Evolutionary conservation across 2,113 vertebrate genomes (phyloP).

Genomic region (Cynoglossus semilaevis): DNA sequence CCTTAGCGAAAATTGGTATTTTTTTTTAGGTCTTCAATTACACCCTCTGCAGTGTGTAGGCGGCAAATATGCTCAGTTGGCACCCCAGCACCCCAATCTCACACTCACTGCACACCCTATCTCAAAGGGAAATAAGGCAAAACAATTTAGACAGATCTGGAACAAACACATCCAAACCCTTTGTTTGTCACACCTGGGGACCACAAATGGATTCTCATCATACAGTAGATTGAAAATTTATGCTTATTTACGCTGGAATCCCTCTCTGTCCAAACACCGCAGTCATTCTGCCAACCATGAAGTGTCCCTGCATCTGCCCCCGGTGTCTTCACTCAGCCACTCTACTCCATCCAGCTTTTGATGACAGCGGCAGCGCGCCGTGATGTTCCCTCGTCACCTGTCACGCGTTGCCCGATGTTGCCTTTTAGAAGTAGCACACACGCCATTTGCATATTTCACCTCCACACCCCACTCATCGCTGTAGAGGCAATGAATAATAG

Average conservation of each 20-base stretch:
- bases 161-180: slow-evolving; percentile 65
- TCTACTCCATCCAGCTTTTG: slow-evolving; percentile 38
- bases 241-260: slow-evolving; percentile 68
- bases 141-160: slow-evolving; percentile 66
- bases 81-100: slow-evolving; percentile 59
- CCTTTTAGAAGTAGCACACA: slow-evolving; percentile 47
- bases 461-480: slow-evolving; percentile 17
- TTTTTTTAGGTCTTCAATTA: slow-evolving; percentile 73
- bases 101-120: slow-evolving; percentile 42
- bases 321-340: slow-evolving; percentile 39
- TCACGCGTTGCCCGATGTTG: slow-evolving; percentile 32
- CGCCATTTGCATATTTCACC: slow-evolving; percentile 62
- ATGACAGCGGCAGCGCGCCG: slow-evolving; percentile 46
- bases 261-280: slow-evolving; percentile 36
- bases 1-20: slow-evolving; percentile 54
- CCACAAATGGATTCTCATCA: slow-evolving; percentile 69
- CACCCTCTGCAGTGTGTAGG: slow-evolving; percentile 59
- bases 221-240: slow-evolving; percentile 68
- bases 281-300: slow-evolving; percentile 42
- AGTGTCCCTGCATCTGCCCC: slow-evolving; percentile 42
- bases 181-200: slow-evolving; percentile 75
- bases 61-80: slow-evolving; percentile 67
- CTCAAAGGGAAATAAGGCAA: slow-evolving; percentile 66
- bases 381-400: slow-evolving; percentile 40
- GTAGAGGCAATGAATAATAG: slow-evolving; percentile 67